Percentiles rank a stretch among this genome's conserved stretches.
phyloP scores from a whole-genome alignment of 37 sponge, comb jelly and placozoan species.

The Haliclona indistincta region DNA sequence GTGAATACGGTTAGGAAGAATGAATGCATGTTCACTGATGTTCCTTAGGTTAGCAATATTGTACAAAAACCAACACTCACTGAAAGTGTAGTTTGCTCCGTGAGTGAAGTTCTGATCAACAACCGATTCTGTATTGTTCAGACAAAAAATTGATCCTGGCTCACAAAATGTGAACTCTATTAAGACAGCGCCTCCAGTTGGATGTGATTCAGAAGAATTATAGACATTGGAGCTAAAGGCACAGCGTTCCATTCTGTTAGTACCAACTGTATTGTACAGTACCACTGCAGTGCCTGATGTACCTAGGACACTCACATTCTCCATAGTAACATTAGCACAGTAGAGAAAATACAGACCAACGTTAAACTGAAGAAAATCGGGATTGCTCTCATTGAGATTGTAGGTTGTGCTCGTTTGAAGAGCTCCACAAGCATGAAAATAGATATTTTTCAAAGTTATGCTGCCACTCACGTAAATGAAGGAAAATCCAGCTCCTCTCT shows the following conservation, averaged over 20 bases:
- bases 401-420: slow-evolving; percentile 3
- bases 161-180: slow-evolving; percentile 46
- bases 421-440: slow-evolving; percentile 32
- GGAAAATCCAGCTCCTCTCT: slow-evolving; percentile 24
- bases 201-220: background rate
- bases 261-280: slow-evolving; percentile 43
- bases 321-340: slow-evolving; percentile 29
- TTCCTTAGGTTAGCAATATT: slow-evolving; percentile 5
- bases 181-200: slow-evolving; percentile 52
- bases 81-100: background rate
- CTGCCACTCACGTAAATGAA: slow-evolving; percentile 14
- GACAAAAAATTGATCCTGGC: background rate
- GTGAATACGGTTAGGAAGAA: slow-evolving; percentile 1
- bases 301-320: background rate
- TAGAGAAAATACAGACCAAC: slow-evolving; percentile 40
- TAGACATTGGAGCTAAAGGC: slow-evolving; percentile 12
- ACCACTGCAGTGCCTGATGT: slow-evolving; percentile 43
- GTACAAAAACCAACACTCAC: background rate
- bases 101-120: background rate
- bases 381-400: background rate
- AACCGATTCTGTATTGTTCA: background rate
- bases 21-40: background rate
- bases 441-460: slow-evolving; percentile 23
- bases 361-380: background rate
- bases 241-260: background rate